Evolutionary conservation across 2,888 invertebrate species (phyloP).

Genomic region (Ypsolopha scabrella): DNA sequence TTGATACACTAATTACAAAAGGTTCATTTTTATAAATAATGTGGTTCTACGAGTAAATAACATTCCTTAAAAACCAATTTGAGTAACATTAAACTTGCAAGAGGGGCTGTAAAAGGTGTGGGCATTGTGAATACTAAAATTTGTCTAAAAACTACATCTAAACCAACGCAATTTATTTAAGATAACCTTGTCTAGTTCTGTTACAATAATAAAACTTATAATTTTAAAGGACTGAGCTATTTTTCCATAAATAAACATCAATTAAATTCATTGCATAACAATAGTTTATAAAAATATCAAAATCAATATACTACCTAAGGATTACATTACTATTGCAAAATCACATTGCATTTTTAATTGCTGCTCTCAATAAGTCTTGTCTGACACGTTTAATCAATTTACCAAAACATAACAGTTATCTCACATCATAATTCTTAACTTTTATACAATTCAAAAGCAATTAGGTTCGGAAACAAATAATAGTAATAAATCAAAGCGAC

Average conservation of each 20-base stretch:
- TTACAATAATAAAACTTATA: conserved; percentile 1
- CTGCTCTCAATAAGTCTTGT: too few relatives aligned
- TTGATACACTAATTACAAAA: conserved; percentile 50
- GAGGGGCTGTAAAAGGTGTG: conserved; percentile 29
- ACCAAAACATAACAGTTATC: too few relatives aligned
- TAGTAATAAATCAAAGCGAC: too few relatives aligned
- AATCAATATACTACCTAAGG: conserved; percentile 6
- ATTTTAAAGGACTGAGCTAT: not conserved
- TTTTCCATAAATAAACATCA: conserved; percentile 9
- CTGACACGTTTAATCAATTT: too few relatives aligned
- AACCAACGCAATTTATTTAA: conserved; percentile 1
- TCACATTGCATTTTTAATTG: conserved; percentile 8
- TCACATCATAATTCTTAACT: too few relatives aligned
- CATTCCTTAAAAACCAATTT: conserved; percentile 52
- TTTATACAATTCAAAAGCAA: too few relatives aligned
- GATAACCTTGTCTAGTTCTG: conserved; percentile 13
- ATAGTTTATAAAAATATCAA: conserved; percentile 7
- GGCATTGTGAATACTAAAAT: not conserved
- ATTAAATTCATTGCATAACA: conserved; percentile 1
- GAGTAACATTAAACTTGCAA: conserved; percentile 35
- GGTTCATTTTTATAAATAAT: conserved; percentile 39
- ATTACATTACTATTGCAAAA: conserved; percentile 12
- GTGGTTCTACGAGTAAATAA: conserved; percentile 57
- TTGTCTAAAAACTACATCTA: conserved; percentile 8
- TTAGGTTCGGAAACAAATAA: too few relatives aligned